These are phyloP conservation scores for Myotis myotis DNA, from an alignment of 2,797 vertebrate species.

Conservation along the genomic window DNA sequence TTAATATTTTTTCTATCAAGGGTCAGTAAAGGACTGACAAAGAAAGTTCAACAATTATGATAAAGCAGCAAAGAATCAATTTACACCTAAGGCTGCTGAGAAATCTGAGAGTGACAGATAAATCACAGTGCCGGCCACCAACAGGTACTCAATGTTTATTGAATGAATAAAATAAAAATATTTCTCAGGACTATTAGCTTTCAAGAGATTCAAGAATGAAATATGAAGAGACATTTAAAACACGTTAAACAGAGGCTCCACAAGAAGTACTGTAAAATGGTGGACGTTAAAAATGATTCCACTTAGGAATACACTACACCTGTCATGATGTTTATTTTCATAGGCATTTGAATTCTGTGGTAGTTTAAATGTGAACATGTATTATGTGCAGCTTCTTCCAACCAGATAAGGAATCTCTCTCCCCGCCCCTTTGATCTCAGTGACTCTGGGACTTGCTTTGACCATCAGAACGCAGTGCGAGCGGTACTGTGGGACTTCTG, in stretches of 20 bases:
- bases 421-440: not conserved
- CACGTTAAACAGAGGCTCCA: not conserved
- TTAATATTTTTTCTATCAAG: not conserved
- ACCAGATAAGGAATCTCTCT: not conserved
- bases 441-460: not conserved
- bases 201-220: slow-evolving; percentile 27
- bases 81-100: slow-evolving; percentile 33
- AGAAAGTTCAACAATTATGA: slow-evolving; percentile 40
- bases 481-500: not conserved
- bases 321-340: not conserved
- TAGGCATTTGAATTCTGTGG: not conserved
- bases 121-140: not conserved
- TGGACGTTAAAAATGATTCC: not conserved
- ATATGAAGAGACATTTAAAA: slow-evolving; percentile 22
- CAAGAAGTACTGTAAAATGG: not conserved
- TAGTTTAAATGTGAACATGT: not conserved
- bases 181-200: slow-evolving; percentile 30
- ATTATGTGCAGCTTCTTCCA: not conserved
- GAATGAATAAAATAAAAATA: slow-evolving; percentile 42
- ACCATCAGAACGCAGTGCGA: not conserved
- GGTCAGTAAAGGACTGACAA: not conserved
- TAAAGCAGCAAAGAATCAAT: slow-evolving; percentile 12
- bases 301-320: not conserved
- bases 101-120: slow-evolving; percentile 14
- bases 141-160: not conserved